These are phyloP conservation scores for Drosophila chauvacae DNA, from an alignment of 1,140 invertebrate genomes.

Conservation along the genomic window DNA sequence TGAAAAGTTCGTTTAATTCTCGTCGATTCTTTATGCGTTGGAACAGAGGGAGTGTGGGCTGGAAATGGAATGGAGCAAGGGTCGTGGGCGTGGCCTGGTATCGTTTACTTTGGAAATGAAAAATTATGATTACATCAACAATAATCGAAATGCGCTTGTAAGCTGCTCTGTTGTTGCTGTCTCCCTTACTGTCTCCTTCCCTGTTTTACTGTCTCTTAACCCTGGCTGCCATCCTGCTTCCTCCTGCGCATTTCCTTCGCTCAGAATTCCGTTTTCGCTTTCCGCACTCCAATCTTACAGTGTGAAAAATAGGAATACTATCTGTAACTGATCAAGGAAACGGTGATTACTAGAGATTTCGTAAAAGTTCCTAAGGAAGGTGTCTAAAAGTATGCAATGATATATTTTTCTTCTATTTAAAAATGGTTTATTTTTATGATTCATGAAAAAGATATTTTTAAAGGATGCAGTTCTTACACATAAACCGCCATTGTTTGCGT, in stretches of 20 bases:
- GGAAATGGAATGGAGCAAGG: neutral
- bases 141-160: conserved; percentile 83
- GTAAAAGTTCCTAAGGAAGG: neutral
- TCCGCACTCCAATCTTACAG: conserved; percentile 35
- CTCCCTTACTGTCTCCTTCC: conserved; percentile 8
- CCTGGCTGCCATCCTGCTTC: neutral
- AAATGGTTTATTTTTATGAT: neutral
- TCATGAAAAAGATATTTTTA: neutral
- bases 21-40: conserved; percentile 66
- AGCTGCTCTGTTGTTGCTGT: conserved; percentile 55
- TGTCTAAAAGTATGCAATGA: neutral
- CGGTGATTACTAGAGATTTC: neutral
- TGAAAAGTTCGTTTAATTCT: conserved; percentile 81
- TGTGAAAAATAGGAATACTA: neutral
- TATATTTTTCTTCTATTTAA: neutral
- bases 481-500: no score
- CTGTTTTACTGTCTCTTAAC: conserved; percentile 13
- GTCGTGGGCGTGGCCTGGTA: conserved; percentile 37
- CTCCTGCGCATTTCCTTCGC: conserved; percentile 28
- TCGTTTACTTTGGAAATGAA: conserved; percentile 83
- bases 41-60: neutral
- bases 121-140: conserved; percentile 83
- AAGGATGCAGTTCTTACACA: neutral
- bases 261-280: conserved; percentile 35
- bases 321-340: neutral